Conservation (phyloP, 2,113 vertebrate genomes). For the Phalacrocorax carbo region DNA sequence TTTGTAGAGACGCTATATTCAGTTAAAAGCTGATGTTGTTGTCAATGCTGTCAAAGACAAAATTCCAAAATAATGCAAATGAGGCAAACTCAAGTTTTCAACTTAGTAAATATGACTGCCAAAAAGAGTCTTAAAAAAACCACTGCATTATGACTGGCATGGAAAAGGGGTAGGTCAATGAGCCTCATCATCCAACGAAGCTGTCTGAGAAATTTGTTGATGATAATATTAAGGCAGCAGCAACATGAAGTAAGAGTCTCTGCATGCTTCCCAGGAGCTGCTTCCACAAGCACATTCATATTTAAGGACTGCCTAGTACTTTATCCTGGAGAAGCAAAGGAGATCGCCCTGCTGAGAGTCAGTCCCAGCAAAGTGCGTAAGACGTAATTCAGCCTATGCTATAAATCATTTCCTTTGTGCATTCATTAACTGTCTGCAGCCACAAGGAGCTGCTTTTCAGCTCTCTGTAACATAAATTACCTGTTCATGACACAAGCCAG, state of each 20-base stretch:
- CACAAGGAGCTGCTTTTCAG: constrained; percentile 1
- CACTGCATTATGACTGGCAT: not conserved
- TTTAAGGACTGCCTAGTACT: not conserved
- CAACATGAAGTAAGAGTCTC: not conserved
- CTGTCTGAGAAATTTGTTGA: not conserved
- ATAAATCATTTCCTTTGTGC: not conserved
- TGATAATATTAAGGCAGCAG: not conserved
- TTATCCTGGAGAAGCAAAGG: not conserved
- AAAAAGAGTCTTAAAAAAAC: constrained; percentile 40
- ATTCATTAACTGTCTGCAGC: not conserved
- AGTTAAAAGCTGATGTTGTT: not conserved
- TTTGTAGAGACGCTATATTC: not conserved
- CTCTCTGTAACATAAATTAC: not conserved
- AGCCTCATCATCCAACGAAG: not conserved
- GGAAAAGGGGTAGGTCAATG: not conserved
- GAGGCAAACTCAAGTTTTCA: constrained; percentile 41
- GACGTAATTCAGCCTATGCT: not conserved
- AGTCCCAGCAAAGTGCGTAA: not conserved
- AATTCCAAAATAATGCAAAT: not conserved
- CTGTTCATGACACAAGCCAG: constrained; percentile 5
- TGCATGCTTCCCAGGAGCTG: not conserved
- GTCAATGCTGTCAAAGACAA: not conserved
- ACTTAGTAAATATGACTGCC: constrained; percentile 54
- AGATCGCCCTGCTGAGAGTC: not conserved
- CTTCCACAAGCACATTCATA: not conserved